These are phyloP conservation scores for Clamator glandarius DNA, from an alignment of 2,797 vertebrate species.

Conservation along the genomic window DNA sequence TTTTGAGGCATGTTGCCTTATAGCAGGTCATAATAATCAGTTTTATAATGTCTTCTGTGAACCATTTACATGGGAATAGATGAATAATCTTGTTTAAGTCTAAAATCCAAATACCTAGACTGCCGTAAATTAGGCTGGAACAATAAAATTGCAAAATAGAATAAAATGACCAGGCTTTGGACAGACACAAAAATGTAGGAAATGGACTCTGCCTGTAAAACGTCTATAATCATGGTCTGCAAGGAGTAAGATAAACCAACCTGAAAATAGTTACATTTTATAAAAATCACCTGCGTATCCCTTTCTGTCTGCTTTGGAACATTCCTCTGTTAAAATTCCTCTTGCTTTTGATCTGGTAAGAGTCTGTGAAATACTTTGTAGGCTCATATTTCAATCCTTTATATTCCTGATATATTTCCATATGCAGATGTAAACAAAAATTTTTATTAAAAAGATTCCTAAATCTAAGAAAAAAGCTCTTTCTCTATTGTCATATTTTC, in stretches of 20 bases:
- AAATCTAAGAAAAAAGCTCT: not conserved
- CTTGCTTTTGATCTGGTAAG: not conserved
- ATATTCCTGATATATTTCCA: not conserved
- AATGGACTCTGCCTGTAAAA: not conserved
- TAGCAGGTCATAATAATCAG: not conserved
- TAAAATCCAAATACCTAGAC: not conserved
- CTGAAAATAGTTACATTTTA: not conserved
- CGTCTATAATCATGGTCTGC: not conserved
- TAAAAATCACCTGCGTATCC: not conserved
- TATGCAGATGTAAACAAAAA: not conserved
- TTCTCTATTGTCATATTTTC: not conserved
- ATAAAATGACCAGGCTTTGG: not conserved
- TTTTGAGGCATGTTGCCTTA: not conserved
- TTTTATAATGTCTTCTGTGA: not conserved
- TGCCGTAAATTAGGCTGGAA: not conserved
- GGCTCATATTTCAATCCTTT: not conserved
- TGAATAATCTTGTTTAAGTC: not conserved
- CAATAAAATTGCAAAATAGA: not conserved
- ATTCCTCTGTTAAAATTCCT: not conserved
- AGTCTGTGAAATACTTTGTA: not conserved
- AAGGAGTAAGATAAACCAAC: not conserved
- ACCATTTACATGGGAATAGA: not conserved
- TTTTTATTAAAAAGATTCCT: not conserved
- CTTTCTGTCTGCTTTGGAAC: not conserved
- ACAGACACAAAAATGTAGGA: not conserved